Evolutionary conservation across 2,888 invertebrate genomes (phyloP).

Genomic region (Ichneumoninae sp.): DNA sequence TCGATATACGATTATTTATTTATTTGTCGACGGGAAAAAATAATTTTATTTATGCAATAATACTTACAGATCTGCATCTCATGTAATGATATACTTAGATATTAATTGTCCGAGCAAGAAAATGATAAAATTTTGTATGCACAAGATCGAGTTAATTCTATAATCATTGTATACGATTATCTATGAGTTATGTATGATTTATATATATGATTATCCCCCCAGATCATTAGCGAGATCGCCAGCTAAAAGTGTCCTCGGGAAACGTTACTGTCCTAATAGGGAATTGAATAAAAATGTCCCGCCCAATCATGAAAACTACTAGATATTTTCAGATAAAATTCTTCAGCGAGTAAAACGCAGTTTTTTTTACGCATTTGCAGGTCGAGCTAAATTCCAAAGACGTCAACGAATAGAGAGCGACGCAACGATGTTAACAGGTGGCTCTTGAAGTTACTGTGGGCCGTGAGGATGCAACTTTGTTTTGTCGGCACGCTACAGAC

Average conservation of each 20-base stretch:
- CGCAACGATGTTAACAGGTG: slow-evolving; percentile 11
- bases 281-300: not conserved
- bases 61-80: too few species aligned
- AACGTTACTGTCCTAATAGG: not conserved
- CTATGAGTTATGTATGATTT: not conserved
- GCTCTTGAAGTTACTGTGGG: not conserved
- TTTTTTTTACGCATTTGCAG: not conserved
- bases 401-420: not conserved
- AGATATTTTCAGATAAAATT: not conserved
- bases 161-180: not conserved
- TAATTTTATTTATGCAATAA: too few species aligned
- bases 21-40: too few species aligned
- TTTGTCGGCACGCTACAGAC: slow-evolving; percentile 9
- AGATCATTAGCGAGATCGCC: too few species aligned
- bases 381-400: not conserved
- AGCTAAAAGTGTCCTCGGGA: not conserved
- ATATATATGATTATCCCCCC: too few species aligned
- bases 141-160: not conserved
- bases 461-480: slow-evolving; percentile 31
- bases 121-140: not conserved
- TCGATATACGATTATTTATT: too few species aligned
- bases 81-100: not conserved
- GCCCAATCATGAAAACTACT: not conserved
- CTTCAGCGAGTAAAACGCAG: not conserved
- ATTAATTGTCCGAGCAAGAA: not conserved